These are phyloP conservation scores for Porites rus DNA, from an alignment of 92 coral and sea anemone genomes.

Conservation along the genomic window DNA sequence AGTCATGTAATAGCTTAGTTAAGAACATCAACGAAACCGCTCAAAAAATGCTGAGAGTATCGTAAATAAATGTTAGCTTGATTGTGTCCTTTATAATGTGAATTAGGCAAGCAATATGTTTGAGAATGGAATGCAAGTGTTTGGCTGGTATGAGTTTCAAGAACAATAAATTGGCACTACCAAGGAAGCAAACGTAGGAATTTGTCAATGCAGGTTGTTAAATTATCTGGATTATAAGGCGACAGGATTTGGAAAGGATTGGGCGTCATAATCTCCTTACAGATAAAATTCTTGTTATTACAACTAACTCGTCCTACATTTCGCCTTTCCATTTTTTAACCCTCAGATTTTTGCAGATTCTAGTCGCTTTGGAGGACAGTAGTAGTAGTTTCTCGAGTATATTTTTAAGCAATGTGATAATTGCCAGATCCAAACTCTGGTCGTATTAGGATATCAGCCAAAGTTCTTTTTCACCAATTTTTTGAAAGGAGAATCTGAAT, in stretches of 20 bases:
- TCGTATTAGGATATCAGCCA: conserved; percentile 22
- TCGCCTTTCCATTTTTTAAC: not conserved
- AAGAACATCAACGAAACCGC: not conserved
- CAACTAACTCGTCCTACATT: conserved; percentile 20
- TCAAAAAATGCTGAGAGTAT: not conserved
- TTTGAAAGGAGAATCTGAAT: not conserved
- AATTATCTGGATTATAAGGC: conserved; percentile 46
- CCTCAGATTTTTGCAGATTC: too few species aligned
- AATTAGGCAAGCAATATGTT: not conserved
- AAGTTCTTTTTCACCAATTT: conserved; percentile 1
- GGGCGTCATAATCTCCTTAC: conserved; percentile 39
- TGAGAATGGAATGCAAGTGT: not conserved
- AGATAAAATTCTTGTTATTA: conserved; percentile 26
- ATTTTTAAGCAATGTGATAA: not conserved
- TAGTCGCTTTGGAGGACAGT: too few species aligned
- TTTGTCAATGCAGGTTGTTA: conserved; percentile 3
- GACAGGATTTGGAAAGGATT: conserved; percentile 30
- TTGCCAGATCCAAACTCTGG: conserved; percentile 3
- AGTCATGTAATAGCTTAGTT: not conserved
- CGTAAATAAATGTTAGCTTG: not conserved
- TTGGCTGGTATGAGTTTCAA: conserved; percentile 5
- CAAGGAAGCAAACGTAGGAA: not conserved
- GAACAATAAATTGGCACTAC: not conserved
- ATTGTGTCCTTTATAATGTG: too few species aligned
- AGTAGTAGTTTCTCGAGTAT: too few species aligned